These are phyloP conservation scores for Callinectes sapidus DNA, from an alignment of 2,888 invertebrate genomes.

Conservation along the genomic window DNA sequence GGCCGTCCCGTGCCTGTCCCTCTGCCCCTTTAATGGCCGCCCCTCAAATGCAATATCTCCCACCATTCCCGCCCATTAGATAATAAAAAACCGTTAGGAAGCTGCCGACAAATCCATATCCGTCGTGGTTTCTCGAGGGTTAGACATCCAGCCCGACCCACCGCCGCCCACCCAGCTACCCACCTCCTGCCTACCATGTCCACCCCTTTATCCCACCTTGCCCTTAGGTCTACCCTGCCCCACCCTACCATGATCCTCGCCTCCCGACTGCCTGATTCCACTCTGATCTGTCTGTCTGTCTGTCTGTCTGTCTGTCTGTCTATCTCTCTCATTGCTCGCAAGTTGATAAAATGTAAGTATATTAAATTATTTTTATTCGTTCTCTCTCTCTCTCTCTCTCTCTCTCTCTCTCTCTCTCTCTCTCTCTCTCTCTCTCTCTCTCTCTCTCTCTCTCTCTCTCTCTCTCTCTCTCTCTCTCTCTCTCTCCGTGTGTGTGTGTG, in stretches of 20 bases:
- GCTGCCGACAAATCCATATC: constrained; percentile 65
- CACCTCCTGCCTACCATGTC: neutral
- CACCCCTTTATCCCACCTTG: neutral
- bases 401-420: too few species aligned
- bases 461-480: too few species aligned
- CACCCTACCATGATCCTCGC: neutral
- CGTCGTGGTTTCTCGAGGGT: constrained; percentile 55
- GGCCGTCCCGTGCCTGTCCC: neutral
- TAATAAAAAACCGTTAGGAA: constrained; percentile 68
- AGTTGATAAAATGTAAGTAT: neutral
- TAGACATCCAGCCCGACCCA: constrained; percentile 14
- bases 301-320: neutral
- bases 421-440: too few species aligned
- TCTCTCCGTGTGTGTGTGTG: constrained; percentile 5
- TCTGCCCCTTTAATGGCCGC: neutral
- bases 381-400: too few species aligned
- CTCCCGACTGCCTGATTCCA: neutral
- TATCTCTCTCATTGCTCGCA: neutral
- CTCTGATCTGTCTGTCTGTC: neutral
- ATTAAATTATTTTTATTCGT: neutral
- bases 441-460: too few species aligned
- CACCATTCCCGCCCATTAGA: constrained; percentile 56
- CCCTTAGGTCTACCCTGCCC: neutral
- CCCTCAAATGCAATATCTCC: constrained; percentile 53
- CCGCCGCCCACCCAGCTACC: neutral